Percentiles rank a stretch among this genome's conserved stretches.
phyloP scores from a whole-genome alignment of 2,113 vertebrate species.

The human region GRCh38 chr18:24781001-24781500 shows the following conservation, averaged over 20 bases:
- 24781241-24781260: slow-evolving; percentile 74
- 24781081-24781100: slow-evolving; percentile 86
- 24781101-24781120: slow-evolving; percentile 84
- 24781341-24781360: not conserved
- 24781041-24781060: slow-evolving; percentile 90
- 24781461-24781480: not conserved
- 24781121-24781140: slow-evolving; percentile 79
- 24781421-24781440: slow-evolving; percentile 28
- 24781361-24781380: not conserved
- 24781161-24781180: slow-evolving; percentile 89
- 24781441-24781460: not conserved
- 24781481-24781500: not conserved
- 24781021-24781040: slow-evolving; percentile 83
- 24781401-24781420: slow-evolving; percentile 54
- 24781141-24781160: slow-evolving; percentile 82
- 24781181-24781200: slow-evolving; percentile 83
- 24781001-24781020: slow-evolving; percentile 84
- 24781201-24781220: slow-evolving; percentile 86
- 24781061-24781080: slow-evolving; percentile 87
- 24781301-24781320: slow-evolving; percentile 64
- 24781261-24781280: slow-evolving; percentile 81
- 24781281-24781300: slow-evolving; percentile 77
- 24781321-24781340: slow-evolving; percentile 57
- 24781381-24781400: slow-evolving; percentile 52
- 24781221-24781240: slow-evolving; percentile 87